Conservation (phyloP, 1,140 invertebrate genomes). For the Brevipalpus yothersi region DNA sequence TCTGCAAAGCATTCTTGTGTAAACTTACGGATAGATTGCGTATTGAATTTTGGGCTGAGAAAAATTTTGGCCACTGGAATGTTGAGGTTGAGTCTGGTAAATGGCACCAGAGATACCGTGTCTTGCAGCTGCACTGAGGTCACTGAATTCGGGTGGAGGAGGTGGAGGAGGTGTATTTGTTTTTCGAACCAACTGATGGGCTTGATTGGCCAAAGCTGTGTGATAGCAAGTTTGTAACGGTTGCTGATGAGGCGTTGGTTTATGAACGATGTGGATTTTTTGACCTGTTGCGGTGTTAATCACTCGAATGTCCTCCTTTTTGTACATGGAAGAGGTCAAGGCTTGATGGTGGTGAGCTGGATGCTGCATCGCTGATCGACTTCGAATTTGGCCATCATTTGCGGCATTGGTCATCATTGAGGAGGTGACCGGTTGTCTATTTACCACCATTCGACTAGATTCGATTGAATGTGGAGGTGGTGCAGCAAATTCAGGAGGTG, state of each 20-base stretch:
- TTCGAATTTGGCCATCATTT: not conserved
- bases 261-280: constrained; percentile 3
- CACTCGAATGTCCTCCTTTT: not conserved
- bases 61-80: not conserved
- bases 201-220: not conserved
- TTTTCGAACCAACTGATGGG: not conserved
- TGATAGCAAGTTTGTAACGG: not conserved
- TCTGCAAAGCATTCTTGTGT: not conserved
- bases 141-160: constrained; percentile 12
- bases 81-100: constrained; percentile 4
- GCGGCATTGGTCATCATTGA: not conserved
- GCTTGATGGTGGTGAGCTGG: not conserved
- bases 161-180: constrained; percentile 1
- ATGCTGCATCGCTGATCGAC: not conserved
- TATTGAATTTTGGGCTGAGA: not conserved
- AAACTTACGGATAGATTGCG: constrained; percentile 4
- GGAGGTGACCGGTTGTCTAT: not conserved
- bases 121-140: constrained; percentile 2
- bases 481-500: constrained; percentile 15
- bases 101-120: not conserved
- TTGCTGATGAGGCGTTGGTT: not conserved
- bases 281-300: not conserved
- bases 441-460: not conserved
- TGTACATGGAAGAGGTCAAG: not conserved
- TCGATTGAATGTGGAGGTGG: constrained; percentile 5